Conservation (phyloP, 2,888 invertebrate species). For the Drosophila colorata region DNA sequence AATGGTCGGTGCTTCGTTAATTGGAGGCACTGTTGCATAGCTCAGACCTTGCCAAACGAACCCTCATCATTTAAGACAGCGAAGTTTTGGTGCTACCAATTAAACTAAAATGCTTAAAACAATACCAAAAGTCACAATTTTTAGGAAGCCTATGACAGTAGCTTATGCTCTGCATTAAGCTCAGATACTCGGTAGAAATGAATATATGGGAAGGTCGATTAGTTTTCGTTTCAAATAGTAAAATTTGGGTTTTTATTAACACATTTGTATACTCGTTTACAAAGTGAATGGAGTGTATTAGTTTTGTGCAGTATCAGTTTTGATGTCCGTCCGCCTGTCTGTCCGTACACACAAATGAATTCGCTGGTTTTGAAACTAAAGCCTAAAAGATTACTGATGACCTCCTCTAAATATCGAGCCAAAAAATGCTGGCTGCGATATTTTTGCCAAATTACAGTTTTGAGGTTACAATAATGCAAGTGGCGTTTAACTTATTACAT, state of each 20-base stretch:
- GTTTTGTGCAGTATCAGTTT: no score
- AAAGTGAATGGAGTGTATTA: not conserved
- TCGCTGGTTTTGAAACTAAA: no score
- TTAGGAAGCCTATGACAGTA: not conserved
- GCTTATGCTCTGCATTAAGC: not conserved
- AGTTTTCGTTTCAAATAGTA: not conserved
- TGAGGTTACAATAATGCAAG: no score
- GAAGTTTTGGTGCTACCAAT: slow-evolving; percentile 34
- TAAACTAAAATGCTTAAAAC: slow-evolving; percentile 18
- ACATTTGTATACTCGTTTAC: slow-evolving; percentile 1
- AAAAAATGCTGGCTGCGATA: no score
- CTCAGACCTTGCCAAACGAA: slow-evolving; percentile 54
- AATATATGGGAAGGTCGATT: not conserved
- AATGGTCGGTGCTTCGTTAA: slow-evolving; percentile 54
- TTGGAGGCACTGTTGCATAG: slow-evolving; percentile 61
- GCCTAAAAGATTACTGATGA: no score
- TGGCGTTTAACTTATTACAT: no score
- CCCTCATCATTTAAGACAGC: slow-evolving; percentile 64
- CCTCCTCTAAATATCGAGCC: no score
- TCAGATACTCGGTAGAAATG: not conserved
- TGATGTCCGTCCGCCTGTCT: no score
- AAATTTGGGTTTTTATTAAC: no score
- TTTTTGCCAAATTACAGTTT: no score
- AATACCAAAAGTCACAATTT: not conserved
- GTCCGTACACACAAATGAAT: no score